Evolutionary conservation across 2,797 vertebrate genomes (phyloP).

Genomic region (Pteronotus mesoamericanus): DNA sequence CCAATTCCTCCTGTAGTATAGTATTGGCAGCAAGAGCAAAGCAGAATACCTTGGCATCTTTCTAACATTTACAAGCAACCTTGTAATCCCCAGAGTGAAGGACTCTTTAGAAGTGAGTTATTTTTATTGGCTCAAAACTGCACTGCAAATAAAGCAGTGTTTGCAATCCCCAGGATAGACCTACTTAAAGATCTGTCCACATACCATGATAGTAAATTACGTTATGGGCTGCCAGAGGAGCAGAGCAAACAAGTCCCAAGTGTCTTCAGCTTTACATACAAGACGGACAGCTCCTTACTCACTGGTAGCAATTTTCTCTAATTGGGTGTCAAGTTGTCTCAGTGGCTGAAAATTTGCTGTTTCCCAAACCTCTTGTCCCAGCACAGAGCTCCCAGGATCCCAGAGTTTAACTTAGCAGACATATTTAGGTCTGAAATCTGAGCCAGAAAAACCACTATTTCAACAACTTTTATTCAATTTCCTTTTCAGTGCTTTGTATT

Average conservation of each 20-base stretch:
- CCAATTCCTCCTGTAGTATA: neutral
- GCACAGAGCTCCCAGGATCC: slow-evolving; percentile 58
- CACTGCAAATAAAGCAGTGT: neutral
- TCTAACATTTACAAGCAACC: slow-evolving; percentile 18
- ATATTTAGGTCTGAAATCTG: slow-evolving; percentile 67
- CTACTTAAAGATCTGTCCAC: slow-evolving; percentile 33
- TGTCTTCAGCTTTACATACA: slow-evolving; percentile 1
- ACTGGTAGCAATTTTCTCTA: slow-evolving; percentile 51
- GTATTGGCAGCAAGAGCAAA: neutral
- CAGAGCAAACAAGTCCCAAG: slow-evolving; percentile 20
- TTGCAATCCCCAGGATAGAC: neutral
- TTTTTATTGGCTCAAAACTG: neutral
- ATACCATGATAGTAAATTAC: neutral
- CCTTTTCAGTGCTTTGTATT: slow-evolving; percentile 75
- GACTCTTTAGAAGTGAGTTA: slow-evolving; percentile 47
- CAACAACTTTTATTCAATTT: slow-evolving; percentile 81
- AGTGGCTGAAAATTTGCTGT: slow-evolving; percentile 67
- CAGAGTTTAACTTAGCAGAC: slow-evolving; percentile 68
- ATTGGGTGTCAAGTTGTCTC: slow-evolving; percentile 69
- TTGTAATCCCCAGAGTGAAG: slow-evolving; percentile 26
- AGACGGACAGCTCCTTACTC: slow-evolving; percentile 23
- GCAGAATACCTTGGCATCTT: slow-evolving; percentile 24
- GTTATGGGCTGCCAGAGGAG: slow-evolving; percentile 25
- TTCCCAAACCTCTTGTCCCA: slow-evolving; percentile 68
- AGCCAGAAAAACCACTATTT: slow-evolving; percentile 78